Base-by-base conservation (phyloP, 2,888 invertebrate genomes). In the Parochlus steinenii region DNA sequence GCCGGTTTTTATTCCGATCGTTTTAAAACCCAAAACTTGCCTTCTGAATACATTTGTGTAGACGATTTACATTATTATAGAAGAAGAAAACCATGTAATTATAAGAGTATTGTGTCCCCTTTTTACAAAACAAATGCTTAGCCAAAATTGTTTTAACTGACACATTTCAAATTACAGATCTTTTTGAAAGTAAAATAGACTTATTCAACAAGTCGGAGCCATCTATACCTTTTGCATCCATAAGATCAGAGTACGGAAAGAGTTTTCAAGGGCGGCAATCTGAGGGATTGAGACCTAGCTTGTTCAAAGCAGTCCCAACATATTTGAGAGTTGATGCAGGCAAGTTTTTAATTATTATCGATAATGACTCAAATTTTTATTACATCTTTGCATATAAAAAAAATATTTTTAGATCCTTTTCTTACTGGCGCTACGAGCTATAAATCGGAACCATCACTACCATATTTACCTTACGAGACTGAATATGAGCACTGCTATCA, bases 11-110 rank as follows among this genome's bases (percentile, higher is more conserved):
- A 15, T 25, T 15, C 27, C 10, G 29, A 28, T 26, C 34, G 34
- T 7, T 36, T 36, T 19, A 36, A 36, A 25, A 16, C 36, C 8
- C 18, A 29, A 14, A 15, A 36, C 23, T 47, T 54, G 40, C 49
- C 47, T 3, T 55, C 55, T 39, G 59, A 59, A 40, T 50, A 53
- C 23, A 49, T 57, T 5, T 49, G 54, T 7, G 50, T 58, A n/a
- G 58, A 59, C 42, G 54, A 58, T 38, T 46, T 58, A 5, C 56
- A 56, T 43, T 56, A 48, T 45, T 57, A 52, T 41, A 48, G 56
- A 10, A 49, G 55, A 27, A 51, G 52, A 31, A 51, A 50, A 42
- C 55, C 53, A 16, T 36, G 36, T 36, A 36, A 36, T 36, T 36
- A 30, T 26, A 30, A 24, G 16, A 36, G 24, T 24, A 36, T 29